Evolutionary conservation across 2,113 vertebrate species (phyloP).

Genomic region (Gobiocypris rarus): DNA sequence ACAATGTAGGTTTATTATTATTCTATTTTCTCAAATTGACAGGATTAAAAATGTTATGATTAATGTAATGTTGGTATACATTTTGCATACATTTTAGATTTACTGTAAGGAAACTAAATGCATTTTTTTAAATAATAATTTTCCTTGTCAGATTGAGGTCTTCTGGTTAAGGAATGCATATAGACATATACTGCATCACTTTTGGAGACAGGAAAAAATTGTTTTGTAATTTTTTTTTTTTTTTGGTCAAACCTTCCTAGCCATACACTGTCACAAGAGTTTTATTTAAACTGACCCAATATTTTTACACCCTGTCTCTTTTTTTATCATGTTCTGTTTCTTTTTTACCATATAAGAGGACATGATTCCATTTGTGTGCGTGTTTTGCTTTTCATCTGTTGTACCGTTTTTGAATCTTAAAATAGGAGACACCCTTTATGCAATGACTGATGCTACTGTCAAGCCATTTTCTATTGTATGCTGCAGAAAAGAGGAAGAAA

Average conservation of each 20-base stretch:
- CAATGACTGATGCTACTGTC: slow-evolving; percentile 40
- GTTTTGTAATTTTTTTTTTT: no score
- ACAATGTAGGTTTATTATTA: background rate
- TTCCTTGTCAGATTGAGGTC: background rate
- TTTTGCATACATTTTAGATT: background rate
- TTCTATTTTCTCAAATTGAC: background rate
- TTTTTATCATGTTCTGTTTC: background rate
- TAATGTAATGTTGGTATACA: background rate
- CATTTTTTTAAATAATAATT: background rate
- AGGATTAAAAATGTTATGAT: background rate
- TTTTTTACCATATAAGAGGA: background rate
- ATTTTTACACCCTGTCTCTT: background rate
- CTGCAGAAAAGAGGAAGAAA: background rate
- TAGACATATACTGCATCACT: background rate
- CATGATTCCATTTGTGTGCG: slow-evolving; percentile 9
- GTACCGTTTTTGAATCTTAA: slow-evolving; percentile 13
- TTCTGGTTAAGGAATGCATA: background rate
- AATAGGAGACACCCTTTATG: slow-evolving; percentile 16
- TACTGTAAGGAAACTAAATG: background rate
- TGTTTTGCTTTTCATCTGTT: slow-evolving; percentile 10
- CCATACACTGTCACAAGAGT: background rate
- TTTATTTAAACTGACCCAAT: slow-evolving; percentile 22
- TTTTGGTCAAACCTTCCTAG: background rate
- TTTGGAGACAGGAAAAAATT: background rate
- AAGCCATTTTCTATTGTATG: slow-evolving; percentile 21